Percentiles rank a stretch among this genome's conserved stretches.
These are phyloP conservation scores for Hirundichthys speculiger DNA, from an alignment of 2,113 vertebrate species.

Conservation along the genomic window DNA sequence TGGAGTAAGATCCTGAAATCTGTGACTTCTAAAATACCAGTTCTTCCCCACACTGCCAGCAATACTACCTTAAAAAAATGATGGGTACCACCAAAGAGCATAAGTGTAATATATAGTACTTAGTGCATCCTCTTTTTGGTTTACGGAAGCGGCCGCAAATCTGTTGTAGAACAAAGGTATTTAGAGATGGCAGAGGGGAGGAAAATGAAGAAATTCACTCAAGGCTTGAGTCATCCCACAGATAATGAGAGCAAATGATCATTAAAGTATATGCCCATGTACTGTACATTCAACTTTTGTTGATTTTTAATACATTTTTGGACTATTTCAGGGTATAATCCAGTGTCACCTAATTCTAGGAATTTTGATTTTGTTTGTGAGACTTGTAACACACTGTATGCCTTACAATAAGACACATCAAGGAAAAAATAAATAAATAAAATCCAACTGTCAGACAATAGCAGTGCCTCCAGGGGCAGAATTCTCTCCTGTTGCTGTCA, in stretches of 20 bases:
- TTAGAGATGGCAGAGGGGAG: constrained; percentile 34
- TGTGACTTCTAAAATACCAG: constrained; percentile 21
- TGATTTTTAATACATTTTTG: constrained; percentile 29
- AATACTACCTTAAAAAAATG: constrained; percentile 47
- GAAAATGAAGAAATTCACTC: constrained; percentile 50
- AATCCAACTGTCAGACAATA: constrained; percentile 12
- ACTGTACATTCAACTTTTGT: constrained; percentile 29
- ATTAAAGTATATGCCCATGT: not conserved
- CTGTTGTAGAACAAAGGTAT: constrained; percentile 38
- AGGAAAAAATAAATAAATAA: no score
- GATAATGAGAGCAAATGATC: constrained; percentile 36
- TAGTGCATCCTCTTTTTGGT: constrained; percentile 50
- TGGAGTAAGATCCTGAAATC: constrained; percentile 25
- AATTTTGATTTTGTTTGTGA: constrained; percentile 7
- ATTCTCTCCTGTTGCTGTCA: constrained; percentile 14
- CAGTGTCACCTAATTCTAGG: constrained; percentile 16
- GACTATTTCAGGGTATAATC: constrained; percentile 20
- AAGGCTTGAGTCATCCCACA: constrained; percentile 32
- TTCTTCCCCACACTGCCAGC: constrained; percentile 44
- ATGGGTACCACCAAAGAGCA: constrained; percentile 56
- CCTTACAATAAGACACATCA: constrained; percentile 14
- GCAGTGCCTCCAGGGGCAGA: constrained; percentile 14
- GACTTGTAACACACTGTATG: constrained; percentile 2
- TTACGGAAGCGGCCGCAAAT: constrained; percentile 49
- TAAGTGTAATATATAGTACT: constrained; percentile 58